A percentile compares a stretch with the other conserved stretches of the same genome.
Conservation (phyloP, 2,888 invertebrate genomes). For the Apamea epomidion region DNA sequence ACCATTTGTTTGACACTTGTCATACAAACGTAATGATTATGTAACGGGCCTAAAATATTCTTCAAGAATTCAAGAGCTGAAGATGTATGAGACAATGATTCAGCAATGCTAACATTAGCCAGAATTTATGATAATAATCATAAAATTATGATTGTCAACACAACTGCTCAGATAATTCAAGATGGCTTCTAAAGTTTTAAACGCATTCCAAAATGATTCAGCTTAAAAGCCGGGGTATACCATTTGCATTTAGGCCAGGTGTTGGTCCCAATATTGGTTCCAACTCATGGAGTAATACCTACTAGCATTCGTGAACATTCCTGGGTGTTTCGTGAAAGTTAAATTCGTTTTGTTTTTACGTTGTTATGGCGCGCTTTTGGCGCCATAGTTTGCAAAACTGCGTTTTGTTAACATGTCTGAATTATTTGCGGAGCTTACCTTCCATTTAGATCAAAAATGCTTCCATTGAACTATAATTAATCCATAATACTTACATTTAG, state of each 20-base stretch:
- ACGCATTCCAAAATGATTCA: conserved; percentile 50
- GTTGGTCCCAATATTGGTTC: conserved; percentile 40
- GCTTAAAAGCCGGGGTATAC: conserved; percentile 40
- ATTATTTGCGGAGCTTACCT: background rate
- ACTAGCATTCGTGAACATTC: conserved; percentile 77
- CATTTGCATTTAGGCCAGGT: conserved; percentile 26
- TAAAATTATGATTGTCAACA: conserved; percentile 1
- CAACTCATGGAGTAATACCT: conserved; percentile 41
- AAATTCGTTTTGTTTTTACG: conserved; percentile 71
- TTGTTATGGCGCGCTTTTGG: conserved; percentile 33
- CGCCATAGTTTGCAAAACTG: conserved; percentile 27
- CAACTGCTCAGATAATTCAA: conserved; percentile 16
- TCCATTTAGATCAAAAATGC: background rate
- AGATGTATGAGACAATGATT: background rate
- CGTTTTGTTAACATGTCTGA: conserved; percentile 14
- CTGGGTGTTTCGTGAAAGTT: conserved; percentile 72
- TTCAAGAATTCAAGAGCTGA: background rate
- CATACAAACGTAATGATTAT: background rate
- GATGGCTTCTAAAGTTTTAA: conserved; percentile 30
- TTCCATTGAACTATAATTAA: background rate
- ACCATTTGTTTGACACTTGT: too few relatives aligned
- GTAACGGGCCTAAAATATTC: background rate
- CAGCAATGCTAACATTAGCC: background rate
- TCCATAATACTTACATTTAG: background rate
- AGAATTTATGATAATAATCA: background rate